phyloP scores from a whole-genome alignment of 2,113 vertebrate species.

The Hippolais icterina region DNA sequence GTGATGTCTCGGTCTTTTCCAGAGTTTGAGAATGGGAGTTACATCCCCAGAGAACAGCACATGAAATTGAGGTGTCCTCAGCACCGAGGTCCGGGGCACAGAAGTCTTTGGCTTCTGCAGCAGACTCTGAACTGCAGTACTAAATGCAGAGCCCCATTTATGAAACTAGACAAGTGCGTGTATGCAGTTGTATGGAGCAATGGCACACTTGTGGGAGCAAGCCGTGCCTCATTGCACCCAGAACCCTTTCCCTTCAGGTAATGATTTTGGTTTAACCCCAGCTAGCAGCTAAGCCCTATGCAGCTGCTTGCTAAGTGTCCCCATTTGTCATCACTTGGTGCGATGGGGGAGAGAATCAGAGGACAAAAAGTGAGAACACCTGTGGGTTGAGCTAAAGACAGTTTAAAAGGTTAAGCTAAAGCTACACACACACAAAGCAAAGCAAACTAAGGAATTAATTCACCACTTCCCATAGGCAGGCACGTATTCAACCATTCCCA shows the following conservation, averaged over 20 bases:
- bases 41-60: background rate
- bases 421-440: background rate
- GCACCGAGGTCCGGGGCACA: background rate
- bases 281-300: background rate
- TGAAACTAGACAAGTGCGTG: background rate
- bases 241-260: background rate
- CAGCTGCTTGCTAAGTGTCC: background rate
- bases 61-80: background rate
- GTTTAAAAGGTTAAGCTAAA: background rate
- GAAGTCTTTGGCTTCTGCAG: background rate
- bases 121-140: background rate
- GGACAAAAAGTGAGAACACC: background rate
- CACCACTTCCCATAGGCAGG: background rate
- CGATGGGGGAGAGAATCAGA: background rate
- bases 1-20: background rate
- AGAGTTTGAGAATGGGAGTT: background rate
- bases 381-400: background rate
- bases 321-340: background rate
- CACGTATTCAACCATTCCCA: background rate
- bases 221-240: background rate
- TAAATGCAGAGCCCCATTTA: background rate
- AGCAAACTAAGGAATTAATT: background rate
- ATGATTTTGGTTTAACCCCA: background rate
- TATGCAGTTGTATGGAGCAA: background rate
- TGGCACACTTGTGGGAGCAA: background rate